Evolutionary conservation across 2,888 invertebrate genomes (phyloP), one percentile per base, ranked within the genome.

Genomic region (Neuroscelio doddi): DNA sequence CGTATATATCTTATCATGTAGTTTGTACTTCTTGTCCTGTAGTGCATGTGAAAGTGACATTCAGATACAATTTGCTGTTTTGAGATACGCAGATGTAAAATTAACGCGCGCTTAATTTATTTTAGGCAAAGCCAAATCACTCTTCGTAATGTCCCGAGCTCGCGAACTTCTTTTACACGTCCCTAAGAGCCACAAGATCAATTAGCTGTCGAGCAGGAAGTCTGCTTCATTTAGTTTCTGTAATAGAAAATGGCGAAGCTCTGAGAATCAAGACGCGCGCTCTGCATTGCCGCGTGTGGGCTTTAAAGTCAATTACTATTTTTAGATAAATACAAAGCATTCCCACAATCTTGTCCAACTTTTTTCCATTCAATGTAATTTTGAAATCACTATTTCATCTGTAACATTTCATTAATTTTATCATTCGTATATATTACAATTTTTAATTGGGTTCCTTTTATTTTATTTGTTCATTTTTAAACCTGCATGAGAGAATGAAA

Each of bases 181-280:
- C 61, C 44, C 68, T 59, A 57, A 64, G 59, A 68, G 68, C 64
- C 68, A 61, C 57, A 68, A 69, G 70, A 71, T 71, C 69, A 70
- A 73, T 73, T 71, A 70, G 68, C 64, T 64, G 64, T 64, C 64
- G 67, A 70, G 69, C 65, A 68, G 73, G 70, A 70, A 70, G 69
- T 72, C 70, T 68, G 70, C 67, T 70, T 68, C 71, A 73, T 73
- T 73, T 67, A 68, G 69, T 65, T 61, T 68, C 63, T 57, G 58
- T 64, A 68, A 64, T 68, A 65, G 68, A 70, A 70, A 70, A 65
- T 65, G 64, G 68, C 55, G 64, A 64, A 44, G 12, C 68, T 68
- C 64, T 52, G 64, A 59, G 64, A 64, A 68, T 68, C 44, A 47
- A 57, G 64, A 64, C 50, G 49, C 36, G 10, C 53, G 56, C 62